Evolutionary conservation across 2,888 invertebrate species (phyloP).

Genomic region (Baccha elongata): DNA sequence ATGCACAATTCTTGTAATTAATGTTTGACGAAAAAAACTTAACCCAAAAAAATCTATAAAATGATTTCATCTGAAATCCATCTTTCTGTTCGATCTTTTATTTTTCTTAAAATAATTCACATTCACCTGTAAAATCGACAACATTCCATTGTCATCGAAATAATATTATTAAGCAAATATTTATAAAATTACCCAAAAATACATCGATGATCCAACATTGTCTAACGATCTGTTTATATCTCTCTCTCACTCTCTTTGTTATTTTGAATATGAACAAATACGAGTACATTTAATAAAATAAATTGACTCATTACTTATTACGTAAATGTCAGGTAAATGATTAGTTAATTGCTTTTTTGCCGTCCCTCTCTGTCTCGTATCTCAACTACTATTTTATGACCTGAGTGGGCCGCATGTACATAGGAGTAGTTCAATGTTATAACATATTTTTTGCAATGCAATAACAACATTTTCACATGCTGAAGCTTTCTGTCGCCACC

Average conservation of each 20-base stretch:
- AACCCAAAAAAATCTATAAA: no score
- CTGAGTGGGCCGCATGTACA: conserved; percentile 1
- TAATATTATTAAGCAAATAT: conserved; percentile 14
- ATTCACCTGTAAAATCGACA: not conserved
- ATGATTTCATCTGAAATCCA: no score
- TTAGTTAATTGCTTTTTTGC: conserved; percentile 25
- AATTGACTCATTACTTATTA: conserved; percentile 19
- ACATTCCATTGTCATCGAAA: conserved; percentile 4
- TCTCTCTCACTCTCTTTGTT: not conserved
- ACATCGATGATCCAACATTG: conserved; percentile 33
- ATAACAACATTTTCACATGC: not conserved
- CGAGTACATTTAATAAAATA: not conserved
- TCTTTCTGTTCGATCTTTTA: not conserved
- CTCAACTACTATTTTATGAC: conserved; percentile 20
- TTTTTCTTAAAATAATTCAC: not conserved
- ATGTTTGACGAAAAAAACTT: no score
- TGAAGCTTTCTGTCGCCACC: not conserved
- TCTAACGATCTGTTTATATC: not conserved
- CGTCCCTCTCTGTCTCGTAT: conserved; percentile 3
- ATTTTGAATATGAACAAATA: conserved; percentile 12
- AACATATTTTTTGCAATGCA: not conserved
- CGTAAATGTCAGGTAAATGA: conserved; percentile 47
- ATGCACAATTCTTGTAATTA: no score
- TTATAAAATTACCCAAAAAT: conserved; percentile 38
- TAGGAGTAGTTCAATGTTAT: conserved; percentile 29